phyloP scores from a whole-genome alignment of 2,113 vertebrate species.

The Hemiscyllium ocellatum region DNA sequence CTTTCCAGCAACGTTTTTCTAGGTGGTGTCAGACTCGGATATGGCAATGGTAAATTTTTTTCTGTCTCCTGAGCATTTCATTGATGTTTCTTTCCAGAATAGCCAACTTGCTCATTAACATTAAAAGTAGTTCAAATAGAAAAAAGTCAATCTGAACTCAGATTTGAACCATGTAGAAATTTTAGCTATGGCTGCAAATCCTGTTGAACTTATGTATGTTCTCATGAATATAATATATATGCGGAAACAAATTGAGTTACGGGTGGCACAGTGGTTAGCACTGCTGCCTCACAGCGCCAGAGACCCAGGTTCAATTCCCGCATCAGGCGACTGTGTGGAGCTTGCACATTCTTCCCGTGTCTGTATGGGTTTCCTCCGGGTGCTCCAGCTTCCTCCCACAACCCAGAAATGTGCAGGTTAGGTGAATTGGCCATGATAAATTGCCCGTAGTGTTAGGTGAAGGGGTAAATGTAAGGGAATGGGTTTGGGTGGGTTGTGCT shows the following conservation, averaged over 20 bases:
- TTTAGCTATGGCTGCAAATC: not conserved
- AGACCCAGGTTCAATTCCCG: too few relatives aligned
- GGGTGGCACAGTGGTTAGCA: too few relatives aligned
- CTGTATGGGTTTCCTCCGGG: too few relatives aligned
- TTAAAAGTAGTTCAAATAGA: not conserved
- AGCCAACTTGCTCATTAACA: not conserved
- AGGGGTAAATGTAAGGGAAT: too few relatives aligned
- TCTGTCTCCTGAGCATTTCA: not conserved
- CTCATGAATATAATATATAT: not conserved
- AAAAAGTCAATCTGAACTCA: not conserved
- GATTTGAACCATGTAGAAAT: not conserved
- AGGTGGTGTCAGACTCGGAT: constrained; percentile 81
- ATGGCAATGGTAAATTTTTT: constrained; percentile 70
- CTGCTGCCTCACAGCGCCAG: too few relatives aligned
- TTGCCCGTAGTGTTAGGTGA: too few relatives aligned
- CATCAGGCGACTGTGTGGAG: too few relatives aligned
- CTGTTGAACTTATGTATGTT: not conserved
- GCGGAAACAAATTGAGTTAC: not conserved
- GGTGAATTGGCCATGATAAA: too few relatives aligned
- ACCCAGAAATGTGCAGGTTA: too few relatives aligned
- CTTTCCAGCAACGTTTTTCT: constrained; percentile 90
- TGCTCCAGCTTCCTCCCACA: too few relatives aligned
- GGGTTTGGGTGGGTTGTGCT: too few relatives aligned
- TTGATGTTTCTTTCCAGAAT: not conserved
- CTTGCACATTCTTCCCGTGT: too few relatives aligned